Evolutionary conservation across 2,888 invertebrate species (phyloP).

Genomic region (Tetranychus truncatus): DNA sequence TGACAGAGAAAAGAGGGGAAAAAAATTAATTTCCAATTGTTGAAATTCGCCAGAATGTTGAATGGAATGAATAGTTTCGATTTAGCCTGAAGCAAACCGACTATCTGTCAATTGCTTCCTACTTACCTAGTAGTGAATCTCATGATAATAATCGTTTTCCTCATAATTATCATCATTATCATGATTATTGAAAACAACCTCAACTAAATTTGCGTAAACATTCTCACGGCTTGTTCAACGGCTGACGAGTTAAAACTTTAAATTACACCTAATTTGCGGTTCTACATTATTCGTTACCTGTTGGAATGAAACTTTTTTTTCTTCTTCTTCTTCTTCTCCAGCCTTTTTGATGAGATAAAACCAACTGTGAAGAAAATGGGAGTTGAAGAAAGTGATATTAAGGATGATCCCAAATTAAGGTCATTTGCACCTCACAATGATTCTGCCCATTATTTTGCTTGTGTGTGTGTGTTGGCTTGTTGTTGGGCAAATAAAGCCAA

Average conservation of each 20-base stretch:
- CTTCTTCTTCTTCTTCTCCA: too few relatives aligned
- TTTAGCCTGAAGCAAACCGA: too few relatives aligned
- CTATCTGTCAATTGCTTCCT: too few relatives aligned
- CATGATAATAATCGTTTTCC: neutral
- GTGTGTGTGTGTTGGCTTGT: neutral
- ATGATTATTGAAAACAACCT: neutral
- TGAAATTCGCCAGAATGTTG: too few relatives aligned
- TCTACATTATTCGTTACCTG: neutral
- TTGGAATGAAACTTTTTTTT: neutral
- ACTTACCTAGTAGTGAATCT: neutral
- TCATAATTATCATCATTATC: neutral
- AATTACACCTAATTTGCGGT: conserved; percentile 1
- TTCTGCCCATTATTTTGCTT: neutral
- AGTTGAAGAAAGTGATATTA: neutral
- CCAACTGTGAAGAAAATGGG: neutral
- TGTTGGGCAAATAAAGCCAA: neutral
- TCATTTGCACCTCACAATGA: neutral
- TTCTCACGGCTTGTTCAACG: neutral
- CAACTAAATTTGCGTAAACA: neutral
- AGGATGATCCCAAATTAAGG: neutral
- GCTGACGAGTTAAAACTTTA: neutral
- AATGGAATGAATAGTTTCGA: too few relatives aligned
- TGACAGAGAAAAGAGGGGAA: too few relatives aligned
- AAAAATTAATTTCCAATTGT: too few relatives aligned
- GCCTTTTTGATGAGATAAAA: neutral